Evolutionary conservation across 2,888 invertebrate species (phyloP).

Genomic region (Morpho achilles): DNA sequence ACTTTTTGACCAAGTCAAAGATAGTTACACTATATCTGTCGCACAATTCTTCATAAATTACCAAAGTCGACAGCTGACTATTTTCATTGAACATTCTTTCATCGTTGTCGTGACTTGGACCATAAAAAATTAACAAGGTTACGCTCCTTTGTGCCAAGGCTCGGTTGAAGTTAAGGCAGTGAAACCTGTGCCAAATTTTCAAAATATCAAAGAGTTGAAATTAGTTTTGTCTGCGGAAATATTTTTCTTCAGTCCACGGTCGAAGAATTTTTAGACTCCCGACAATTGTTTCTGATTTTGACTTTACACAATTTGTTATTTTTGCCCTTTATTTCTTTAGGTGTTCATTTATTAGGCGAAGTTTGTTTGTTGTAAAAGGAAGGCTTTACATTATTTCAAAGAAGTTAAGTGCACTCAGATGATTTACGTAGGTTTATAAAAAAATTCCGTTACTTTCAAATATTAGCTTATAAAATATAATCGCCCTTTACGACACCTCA

Average conservation of each 20-base stretch:
- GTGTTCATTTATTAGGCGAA: constrained; percentile 1
- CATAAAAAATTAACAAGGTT: constrained; percentile 35
- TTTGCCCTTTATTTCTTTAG: constrained; percentile 2
- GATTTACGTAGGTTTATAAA: too few relatives aligned
- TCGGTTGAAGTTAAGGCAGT: constrained; percentile 17
- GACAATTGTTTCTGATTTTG: constrained; percentile 11
- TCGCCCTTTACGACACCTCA: too few relatives aligned
- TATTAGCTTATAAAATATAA: too few relatives aligned
- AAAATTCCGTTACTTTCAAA: too few relatives aligned
- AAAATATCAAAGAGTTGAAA: constrained; percentile 36
- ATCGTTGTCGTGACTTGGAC: constrained; percentile 29
- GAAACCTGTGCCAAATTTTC: constrained; percentile 36
- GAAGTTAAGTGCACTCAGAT: too few relatives aligned
- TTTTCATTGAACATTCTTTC: constrained; percentile 31
- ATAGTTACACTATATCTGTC: constrained; percentile 12
- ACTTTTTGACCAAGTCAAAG: constrained; percentile 1
- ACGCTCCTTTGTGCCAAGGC: constrained; percentile 29
- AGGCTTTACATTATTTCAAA: too few relatives aligned
- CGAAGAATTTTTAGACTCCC: constrained; percentile 16
- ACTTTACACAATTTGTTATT: constrained; percentile 6
- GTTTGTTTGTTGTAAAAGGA: not conserved
- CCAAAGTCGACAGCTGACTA: constrained; percentile 22
- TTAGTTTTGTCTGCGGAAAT: constrained; percentile 28
- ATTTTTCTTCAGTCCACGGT: constrained; percentile 15
- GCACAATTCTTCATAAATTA: constrained; percentile 26